Evolutionary conservation across 2,113 vertebrate genomes (phyloP), one percentile per base, ranked within the genome.

Genomic region (Peromyscus polionotus): DNA sequence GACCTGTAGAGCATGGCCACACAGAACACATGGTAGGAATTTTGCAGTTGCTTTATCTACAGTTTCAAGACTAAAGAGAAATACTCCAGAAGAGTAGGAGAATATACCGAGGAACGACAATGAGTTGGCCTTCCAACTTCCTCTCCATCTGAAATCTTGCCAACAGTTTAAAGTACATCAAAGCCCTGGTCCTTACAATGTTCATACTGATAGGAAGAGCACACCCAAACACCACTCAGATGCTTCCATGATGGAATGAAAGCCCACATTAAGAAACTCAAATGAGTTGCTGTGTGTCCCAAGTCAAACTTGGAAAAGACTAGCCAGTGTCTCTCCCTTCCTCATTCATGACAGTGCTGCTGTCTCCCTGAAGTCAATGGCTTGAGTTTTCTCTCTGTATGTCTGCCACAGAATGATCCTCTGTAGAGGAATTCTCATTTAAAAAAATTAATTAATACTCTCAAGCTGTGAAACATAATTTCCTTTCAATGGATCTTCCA

Each of bases 231-330:
- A 97, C 84, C 97, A 98, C 22, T 1, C 26, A 65, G 59, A 92
- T 26, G 48, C 77, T 91, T 94, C 97, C 92, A 97, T 48, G 94
- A 97, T 94, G 93, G 97, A 98, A 98, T 97, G 93, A 91, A 92
- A 88, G 76, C 51, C 95, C 93, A 65, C 93, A 88, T 96, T 86
- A 97, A 97, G 96, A 95, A 91, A 24, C 91, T 91, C 97, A 95
- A 84, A 99, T 98, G 98, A 99, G 96, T 97, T 95, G 76, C 94
- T 97, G 67, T 92, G 98, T 99, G 98, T 98, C 88, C 84, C 31
- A 68, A 97, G 98, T 96, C 95, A 97, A 88, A 98, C 97, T 97
- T 94, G 93, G 98, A 96, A 97, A 97, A 98, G 93, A 98, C 97
- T 98, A 95, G 98, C 97, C 81, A 95, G 97, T 96, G 98, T 95